Conservation (phyloP, 2,797 vertebrate genomes). For the Phalanger gymnotis region DNA sequence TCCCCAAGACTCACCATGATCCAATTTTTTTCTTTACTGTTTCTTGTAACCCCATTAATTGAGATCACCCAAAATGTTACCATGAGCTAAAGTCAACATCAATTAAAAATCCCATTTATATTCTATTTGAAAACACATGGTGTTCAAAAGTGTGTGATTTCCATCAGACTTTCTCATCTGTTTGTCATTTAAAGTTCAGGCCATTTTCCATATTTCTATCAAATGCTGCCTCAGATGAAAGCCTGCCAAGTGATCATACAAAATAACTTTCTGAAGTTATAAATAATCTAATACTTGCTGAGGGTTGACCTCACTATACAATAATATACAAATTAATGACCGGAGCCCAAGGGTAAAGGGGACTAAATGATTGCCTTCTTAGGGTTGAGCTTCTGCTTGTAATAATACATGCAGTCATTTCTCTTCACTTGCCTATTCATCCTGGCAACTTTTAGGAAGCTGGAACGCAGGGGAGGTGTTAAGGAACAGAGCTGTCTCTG, state of each 20-base stretch:
- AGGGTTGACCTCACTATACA: conserved; percentile 81
- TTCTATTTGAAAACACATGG: conserved; percentile 89
- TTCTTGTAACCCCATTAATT: conserved; percentile 91
- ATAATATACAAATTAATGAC: conserved; percentile 79
- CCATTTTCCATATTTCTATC: conserved; percentile 93
- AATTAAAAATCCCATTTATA: conserved; percentile 96
- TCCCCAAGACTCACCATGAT: conserved; percentile 82
- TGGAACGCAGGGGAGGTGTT: background rate
- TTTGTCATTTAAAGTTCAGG: conserved; percentile 93
- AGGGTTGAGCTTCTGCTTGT: conserved; percentile 42
- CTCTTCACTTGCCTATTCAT: background rate
- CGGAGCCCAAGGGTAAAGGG: conserved; percentile 61
- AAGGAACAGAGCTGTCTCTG: conserved; percentile 8
- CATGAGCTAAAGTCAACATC: conserved; percentile 91
- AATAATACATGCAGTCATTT: conserved; percentile 43
- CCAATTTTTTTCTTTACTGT: conserved; percentile 89
- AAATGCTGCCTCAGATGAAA: conserved; percentile 91
- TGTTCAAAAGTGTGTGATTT: conserved; percentile 90
- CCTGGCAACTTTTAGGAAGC: conserved; percentile 12
- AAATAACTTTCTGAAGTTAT: conserved; percentile 92
- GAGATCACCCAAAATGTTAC: conserved; percentile 90
- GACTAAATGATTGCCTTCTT: conserved; percentile 48
- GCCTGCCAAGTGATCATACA: conserved; percentile 84
- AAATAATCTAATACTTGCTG: conserved; percentile 89
- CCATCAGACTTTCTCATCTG: conserved; percentile 92